Conservation (phyloP, 2,797 vertebrate species). For the Pangasius sanitwongsei region DNA sequence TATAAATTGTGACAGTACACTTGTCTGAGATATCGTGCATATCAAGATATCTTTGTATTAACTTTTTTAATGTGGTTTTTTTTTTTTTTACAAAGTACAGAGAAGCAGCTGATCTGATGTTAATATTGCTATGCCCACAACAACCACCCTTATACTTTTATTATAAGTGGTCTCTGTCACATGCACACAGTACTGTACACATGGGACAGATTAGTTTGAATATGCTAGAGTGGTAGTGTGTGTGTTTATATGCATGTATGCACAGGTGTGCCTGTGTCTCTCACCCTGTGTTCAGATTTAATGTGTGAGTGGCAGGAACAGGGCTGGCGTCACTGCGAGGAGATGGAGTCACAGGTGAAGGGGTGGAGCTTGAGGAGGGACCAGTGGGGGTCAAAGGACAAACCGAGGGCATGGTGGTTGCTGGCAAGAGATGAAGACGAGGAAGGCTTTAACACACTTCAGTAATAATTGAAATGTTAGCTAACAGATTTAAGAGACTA, state of each 20-base stretch:
- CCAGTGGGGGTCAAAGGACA: constrained; percentile 83
- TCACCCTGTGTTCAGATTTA: constrained; percentile 89
- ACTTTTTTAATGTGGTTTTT: background rate
- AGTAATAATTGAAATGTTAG: background rate
- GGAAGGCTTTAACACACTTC: constrained; percentile 3
- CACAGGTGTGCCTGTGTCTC: constrained; percentile 49
- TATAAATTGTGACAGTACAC: background rate
- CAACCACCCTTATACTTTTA: background rate
- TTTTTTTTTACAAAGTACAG: background rate
- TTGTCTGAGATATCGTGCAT: too few species aligned
- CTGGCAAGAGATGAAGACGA: constrained; percentile 60
- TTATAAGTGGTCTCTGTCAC: background rate
- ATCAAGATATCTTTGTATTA: background rate
- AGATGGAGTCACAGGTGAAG: constrained; percentile 84
- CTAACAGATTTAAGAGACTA: background rate
- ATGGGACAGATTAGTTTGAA: background rate
- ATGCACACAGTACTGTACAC: background rate
- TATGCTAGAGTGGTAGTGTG: background rate
- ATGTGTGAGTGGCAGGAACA: constrained; percentile 84
- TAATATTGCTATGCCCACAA: background rate
- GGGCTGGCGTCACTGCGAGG: constrained; percentile 85
- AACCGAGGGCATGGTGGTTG: constrained; percentile 87
- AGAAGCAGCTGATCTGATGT: background rate
- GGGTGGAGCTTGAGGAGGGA: constrained; percentile 79
- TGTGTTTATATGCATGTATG: constrained; percentile 16